These are phyloP conservation scores for Pteronura brasiliensis DNA, from an alignment of 2,113 vertebrate genomes.

Conservation along the genomic window DNA sequence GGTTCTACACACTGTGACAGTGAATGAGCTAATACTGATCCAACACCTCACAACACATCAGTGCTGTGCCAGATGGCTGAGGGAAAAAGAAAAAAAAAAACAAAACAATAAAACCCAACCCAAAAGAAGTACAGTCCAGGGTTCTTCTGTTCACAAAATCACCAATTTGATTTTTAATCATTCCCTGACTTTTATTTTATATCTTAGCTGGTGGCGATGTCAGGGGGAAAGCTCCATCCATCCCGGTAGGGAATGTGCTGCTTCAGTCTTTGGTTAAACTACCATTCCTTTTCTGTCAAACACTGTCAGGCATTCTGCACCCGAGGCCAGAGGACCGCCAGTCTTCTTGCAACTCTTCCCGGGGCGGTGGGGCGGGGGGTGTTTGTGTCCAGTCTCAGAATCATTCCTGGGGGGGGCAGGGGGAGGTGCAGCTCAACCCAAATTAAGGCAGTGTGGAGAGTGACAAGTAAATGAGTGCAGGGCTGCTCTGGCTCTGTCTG, in stretches of 20 bases:
- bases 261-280: not conserved
- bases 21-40: not conserved
- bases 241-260: not conserved
- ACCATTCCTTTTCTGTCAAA: not conserved
- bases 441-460: constrained; percentile 30
- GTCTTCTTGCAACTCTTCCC: not conserved
- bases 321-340: not conserved
- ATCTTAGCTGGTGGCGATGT: not conserved
- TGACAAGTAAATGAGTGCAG: constrained; percentile 53
- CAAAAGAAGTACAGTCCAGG: not conserved
- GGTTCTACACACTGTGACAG: not conserved
- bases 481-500: not conserved
- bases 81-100: not conserved
- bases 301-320: not conserved
- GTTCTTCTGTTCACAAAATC: not conserved
- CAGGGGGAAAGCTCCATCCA: not conserved
- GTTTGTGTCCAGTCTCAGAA: not conserved
- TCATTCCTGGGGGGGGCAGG: not conserved
- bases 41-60: not conserved
- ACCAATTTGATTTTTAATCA: not conserved
- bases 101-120: not conserved
- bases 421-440: not conserved
- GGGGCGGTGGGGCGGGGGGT: too few species aligned
- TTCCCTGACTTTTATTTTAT: not conserved
- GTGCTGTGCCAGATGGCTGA: not conserved